Evolutionary conservation across 2,888 invertebrate genomes (phyloP).

Genomic region (Sericinus montela): DNA sequence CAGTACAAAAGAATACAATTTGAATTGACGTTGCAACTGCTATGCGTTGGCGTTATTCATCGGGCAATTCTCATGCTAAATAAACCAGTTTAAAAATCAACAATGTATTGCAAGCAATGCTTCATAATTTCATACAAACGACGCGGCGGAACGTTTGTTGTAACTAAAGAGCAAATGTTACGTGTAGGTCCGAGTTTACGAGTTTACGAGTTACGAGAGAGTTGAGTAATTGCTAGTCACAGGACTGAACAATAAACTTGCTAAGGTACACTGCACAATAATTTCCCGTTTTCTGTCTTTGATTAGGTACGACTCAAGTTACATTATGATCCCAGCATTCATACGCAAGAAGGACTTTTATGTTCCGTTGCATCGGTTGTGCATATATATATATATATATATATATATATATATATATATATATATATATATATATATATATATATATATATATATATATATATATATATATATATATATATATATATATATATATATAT

Average conservation of each 20-base stretch:
- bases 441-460: no score
- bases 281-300: constrained; percentile 73
- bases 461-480: no score
- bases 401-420: no score
- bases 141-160: constrained; percentile 27
- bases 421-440: no score
- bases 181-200: constrained; percentile 38
- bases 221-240: constrained; percentile 73
- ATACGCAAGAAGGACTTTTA: constrained; percentile 41
- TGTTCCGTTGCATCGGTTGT: constrained; percentile 39
- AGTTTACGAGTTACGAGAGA: no score
- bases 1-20: not conserved
- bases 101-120: constrained; percentile 31
- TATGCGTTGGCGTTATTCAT: not conserved
- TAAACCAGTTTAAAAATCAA: constrained; percentile 21
- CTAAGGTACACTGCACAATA: constrained; percentile 69
- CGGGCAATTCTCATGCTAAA: not conserved
- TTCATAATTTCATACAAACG: constrained; percentile 27
- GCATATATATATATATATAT: no score
- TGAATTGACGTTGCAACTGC: constrained; percentile 3
- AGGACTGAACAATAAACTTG: constrained; percentile 70
- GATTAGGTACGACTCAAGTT: constrained; percentile 70
- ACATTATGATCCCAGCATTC: constrained; percentile 50
- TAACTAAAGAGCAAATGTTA: constrained; percentile 29
- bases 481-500: no score